phyloP scores from a whole-genome alignment of 2,888 invertebrate genomes.

The Macrophya annulata region DNA sequence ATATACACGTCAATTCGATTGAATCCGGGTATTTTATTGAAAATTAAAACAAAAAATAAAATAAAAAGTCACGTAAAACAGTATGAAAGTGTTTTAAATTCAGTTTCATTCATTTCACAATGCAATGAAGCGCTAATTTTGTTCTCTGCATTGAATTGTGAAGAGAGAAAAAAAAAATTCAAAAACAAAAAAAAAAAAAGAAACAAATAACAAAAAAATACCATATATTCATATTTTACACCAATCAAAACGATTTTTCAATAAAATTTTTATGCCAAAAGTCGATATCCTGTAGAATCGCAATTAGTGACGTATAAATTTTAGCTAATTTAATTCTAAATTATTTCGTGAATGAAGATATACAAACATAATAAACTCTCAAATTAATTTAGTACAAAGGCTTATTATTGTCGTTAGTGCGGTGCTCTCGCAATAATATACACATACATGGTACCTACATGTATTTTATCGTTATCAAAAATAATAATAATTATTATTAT shows the following conservation, averaged over 20 bases:
- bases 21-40: neutral
- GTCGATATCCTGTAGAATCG: too few relatives aligned
- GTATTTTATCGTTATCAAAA: neutral
- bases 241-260: neutral
- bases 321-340: neutral
- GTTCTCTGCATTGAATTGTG: neutral
- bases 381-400: slow-evolving; percentile 63
- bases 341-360: neutral
- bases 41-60: neutral
- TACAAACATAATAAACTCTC: neutral
- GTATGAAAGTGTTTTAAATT: neutral
- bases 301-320: neutral
- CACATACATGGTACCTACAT: neutral
- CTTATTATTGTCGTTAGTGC: slow-evolving; percentile 72
- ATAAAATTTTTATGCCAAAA: neutral
- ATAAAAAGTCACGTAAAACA: neutral
- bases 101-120: neutral
- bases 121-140: neutral
- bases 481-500: neutral
- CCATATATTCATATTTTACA: neutral
- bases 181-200: too few relatives aligned
- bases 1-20: neutral
- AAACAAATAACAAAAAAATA: too few relatives aligned
- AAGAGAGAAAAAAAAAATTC: neutral
- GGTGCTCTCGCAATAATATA: slow-evolving; percentile 67